Evolutionary conservation across 2,113 vertebrate genomes (phyloP).

Genomic region (Engystomops pustulosus): DNA sequence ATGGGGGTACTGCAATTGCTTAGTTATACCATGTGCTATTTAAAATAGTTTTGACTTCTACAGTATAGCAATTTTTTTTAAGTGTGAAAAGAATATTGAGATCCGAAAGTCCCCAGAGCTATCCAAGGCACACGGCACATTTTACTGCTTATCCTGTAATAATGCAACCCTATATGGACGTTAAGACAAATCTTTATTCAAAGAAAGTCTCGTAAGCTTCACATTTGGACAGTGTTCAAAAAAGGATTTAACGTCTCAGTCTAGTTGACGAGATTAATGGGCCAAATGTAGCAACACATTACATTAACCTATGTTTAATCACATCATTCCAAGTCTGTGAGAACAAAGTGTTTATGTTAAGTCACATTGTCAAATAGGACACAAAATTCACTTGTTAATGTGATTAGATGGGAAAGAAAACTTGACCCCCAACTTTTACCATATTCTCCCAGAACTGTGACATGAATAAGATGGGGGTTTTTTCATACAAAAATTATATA

Average conservation of each 20-base stretch:
- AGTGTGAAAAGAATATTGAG: not conserved
- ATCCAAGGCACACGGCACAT: slow-evolving; percentile 4
- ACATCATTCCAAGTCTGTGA: slow-evolving; percentile 46
- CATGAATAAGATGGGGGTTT: not conserved
- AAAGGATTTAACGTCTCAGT: slow-evolving; percentile 56
- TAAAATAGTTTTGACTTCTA: too few species aligned
- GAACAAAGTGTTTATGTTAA: slow-evolving; percentile 56
- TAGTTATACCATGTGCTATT: too few species aligned
- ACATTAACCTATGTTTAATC: slow-evolving; percentile 57
- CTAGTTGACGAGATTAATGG: slow-evolving; percentile 55
- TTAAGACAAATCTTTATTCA: slow-evolving; percentile 38
- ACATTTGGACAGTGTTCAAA: slow-evolving; percentile 53
- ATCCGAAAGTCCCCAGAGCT: slow-evolving; percentile 17
- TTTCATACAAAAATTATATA: too few species aligned
- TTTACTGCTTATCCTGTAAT: slow-evolving; percentile 45
- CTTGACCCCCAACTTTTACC: not conserved
- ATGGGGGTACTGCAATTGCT: too few species aligned
- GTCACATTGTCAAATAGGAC: slow-evolving; percentile 42
- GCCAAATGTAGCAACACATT: slow-evolving; percentile 55
- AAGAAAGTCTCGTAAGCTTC: slow-evolving; percentile 37
- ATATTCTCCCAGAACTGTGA: not conserved
- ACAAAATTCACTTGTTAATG: slow-evolving; percentile 26
- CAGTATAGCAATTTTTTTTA: not conserved
- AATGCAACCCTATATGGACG: slow-evolving; percentile 28
- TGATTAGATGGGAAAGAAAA: slow-evolving; percentile 36